phyloP scores from a whole-genome alignment of 2,888 invertebrate species.

The Actias luna region DNA sequence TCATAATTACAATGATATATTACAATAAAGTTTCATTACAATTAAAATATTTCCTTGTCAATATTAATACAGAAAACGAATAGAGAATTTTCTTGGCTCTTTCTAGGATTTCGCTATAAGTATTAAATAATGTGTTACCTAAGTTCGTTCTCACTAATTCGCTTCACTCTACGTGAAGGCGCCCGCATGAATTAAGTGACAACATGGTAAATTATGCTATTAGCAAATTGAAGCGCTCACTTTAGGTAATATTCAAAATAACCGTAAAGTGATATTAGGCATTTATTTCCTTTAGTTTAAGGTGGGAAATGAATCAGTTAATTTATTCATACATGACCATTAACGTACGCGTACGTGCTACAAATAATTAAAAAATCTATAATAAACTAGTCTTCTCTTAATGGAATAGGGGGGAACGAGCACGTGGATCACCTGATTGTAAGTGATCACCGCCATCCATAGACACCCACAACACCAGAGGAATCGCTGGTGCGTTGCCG shows the following conservation, averaged over 20 bases:
- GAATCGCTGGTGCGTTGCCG: too few species aligned
- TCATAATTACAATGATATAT: too few species aligned
- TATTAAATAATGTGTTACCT: not conserved
- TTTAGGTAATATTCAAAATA: not conserved
- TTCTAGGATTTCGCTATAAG: not conserved
- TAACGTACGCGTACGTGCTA: not conserved
- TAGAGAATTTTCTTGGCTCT: not conserved
- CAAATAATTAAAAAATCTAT: too few species aligned
- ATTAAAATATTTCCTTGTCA: not conserved
- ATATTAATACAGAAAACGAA: not conserved
- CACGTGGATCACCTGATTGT: too few species aligned
- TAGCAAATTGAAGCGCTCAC: constrained; percentile 7
- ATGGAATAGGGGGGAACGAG: too few species aligned
- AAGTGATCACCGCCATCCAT: too few species aligned
- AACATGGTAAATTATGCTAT: constrained; percentile 6
- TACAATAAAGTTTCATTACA: not conserved
- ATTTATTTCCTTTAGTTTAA: not conserved
- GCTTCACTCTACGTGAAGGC: not conserved
- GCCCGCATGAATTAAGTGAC: constrained; percentile 6
- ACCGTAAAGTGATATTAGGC: not conserved
- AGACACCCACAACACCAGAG: too few species aligned
- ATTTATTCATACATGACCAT: not conserved
- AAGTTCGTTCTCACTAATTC: not conserved
- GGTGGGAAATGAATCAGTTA: not conserved
- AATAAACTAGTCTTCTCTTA: too few species aligned